Conservation (phyloP, 2,113 vertebrate species). For the Trematocara zebra region DNA sequence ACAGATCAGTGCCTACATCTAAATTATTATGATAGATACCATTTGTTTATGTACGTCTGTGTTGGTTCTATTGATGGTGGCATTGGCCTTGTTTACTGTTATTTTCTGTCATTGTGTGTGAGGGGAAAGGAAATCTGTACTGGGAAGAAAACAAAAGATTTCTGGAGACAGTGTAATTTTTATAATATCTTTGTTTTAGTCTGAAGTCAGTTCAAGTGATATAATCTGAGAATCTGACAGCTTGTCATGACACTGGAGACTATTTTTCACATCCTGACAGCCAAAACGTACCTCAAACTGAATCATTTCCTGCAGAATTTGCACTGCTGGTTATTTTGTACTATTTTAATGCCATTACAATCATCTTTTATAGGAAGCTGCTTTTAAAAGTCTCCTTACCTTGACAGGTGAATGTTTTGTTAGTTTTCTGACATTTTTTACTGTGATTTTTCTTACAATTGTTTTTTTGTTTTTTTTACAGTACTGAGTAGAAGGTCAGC, state of each 20-base stretch:
- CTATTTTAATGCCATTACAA: slow-evolving; percentile 28
- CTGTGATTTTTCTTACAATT: not conserved
- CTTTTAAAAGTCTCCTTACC: not conserved
- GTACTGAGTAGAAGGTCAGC: not conserved
- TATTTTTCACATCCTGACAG: not conserved
- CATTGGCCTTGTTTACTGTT: not conserved
- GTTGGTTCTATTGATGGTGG: not conserved
- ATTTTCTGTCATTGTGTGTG: not conserved
- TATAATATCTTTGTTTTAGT: not conserved
- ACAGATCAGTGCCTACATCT: not conserved
- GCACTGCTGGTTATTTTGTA: slow-evolving; percentile 51
- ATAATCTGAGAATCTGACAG: not conserved
- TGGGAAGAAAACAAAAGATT: not conserved
- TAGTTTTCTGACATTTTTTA: not conserved
- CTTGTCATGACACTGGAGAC: not conserved
- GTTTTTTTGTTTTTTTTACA: not conserved
- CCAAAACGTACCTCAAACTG: slow-evolving; percentile 9
- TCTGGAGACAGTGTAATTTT: not conserved
- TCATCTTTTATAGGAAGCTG: not conserved
- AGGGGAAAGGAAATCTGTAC: not conserved
- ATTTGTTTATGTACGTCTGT: not conserved
- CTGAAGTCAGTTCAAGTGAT: not conserved
- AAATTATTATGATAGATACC: not conserved
- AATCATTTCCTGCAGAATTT: slow-evolving; percentile 1
- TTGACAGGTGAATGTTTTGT: slow-evolving; percentile 25